Percentiles rank a stretch among this genome's conserved stretches.
These are phyloP conservation scores for Palythoa caribaeorum DNA, from an alignment of 92 coral and sea anemone genomes.

Conservation along the genomic window DNA sequence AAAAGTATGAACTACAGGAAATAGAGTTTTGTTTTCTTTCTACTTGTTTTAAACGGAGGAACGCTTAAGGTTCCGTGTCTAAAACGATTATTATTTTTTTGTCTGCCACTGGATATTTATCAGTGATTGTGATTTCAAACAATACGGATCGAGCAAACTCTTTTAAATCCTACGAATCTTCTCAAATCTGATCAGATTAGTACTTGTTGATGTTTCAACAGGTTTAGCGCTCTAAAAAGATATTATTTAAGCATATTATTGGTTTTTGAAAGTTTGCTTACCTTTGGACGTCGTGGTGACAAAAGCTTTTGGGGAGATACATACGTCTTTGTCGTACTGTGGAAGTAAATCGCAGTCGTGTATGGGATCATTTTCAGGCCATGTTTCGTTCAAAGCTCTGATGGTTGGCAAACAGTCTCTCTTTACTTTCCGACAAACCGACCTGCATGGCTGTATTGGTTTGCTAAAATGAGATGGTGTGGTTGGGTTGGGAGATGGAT, in stretches of 20 bases:
- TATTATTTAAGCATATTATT: not conserved
- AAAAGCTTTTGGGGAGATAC: conserved; percentile 63
- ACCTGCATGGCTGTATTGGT: conserved; percentile 53
- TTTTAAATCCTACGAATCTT: not conserved
- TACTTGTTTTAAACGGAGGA: not conserved
- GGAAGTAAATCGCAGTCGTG: conserved; percentile 56
- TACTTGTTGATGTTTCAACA: not conserved
- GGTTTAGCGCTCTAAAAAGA: not conserved
- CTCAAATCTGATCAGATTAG: not conserved
- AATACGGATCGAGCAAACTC: not conserved
- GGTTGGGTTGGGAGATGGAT: not conserved
- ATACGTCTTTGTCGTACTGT: conserved; percentile 52
- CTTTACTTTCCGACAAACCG: conserved; percentile 65
- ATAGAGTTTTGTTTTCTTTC: not conserved
- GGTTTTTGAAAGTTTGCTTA: not conserved
- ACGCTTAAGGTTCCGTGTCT: not conserved
- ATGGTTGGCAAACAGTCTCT: conserved; percentile 56
- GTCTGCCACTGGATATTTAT: not conserved
- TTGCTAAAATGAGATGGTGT: not conserved
- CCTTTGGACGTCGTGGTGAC: conserved; percentile 11
- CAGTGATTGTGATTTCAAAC: not conserved
- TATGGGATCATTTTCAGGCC: conserved; percentile 23
- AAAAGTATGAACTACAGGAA: not conserved
- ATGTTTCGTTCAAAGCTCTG: conserved; percentile 22
- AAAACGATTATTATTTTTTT: not conserved